Base-by-base conservation (phyloP, 2,797 vertebrate species). In the Danio jaintianensis region DNA sequence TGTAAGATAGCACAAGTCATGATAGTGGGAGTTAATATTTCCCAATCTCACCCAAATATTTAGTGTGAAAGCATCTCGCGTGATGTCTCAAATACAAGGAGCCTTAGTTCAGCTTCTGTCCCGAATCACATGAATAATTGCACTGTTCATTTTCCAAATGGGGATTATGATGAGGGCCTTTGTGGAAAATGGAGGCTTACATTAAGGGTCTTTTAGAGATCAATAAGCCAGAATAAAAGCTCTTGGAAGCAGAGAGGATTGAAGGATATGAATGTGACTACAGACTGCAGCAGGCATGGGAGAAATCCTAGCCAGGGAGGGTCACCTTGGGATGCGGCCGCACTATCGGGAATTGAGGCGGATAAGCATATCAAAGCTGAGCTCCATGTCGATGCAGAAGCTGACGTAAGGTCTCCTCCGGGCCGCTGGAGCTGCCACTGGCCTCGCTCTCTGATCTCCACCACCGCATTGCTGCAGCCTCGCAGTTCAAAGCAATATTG, bases 161-260 rank as follows among this genome's bases (percentile, higher is more conserved):
- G 76, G 85, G 85, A 87, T 86, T 87, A 85, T 61, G 75, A 80
- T 38, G 80, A 87, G 86, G 83, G 83, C 78, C 81, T 84, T 81
- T 84, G 82, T 81, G 84, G 84, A 83, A 87, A 87, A 82, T 75
- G 75, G 81, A 76, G 83, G 83, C 83, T 86, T 86, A 84, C 63
- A 82, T 75, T 88, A 77, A 85, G 83, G 81, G 80, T 81, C 85
- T 83, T 82, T 81, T 79, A 84, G 77, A 83, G 79, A 89, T 86
- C 86, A 79, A 82, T 85, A 83, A 84, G 81, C 76, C 69, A 77
- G 82, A 85, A 84, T 87, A 84, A 85, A 82, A 84, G 82, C 85
- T 80, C 85, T 83, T 48, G 68, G 80, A 83, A 85, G 64, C 83
- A 81, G 79, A 84, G 82, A 85, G 84, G 84, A 81, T 78, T 82